Base-by-base conservation (phyloP, 2,888 invertebrate genomes). In the Leucophenga maculata region DNA sequence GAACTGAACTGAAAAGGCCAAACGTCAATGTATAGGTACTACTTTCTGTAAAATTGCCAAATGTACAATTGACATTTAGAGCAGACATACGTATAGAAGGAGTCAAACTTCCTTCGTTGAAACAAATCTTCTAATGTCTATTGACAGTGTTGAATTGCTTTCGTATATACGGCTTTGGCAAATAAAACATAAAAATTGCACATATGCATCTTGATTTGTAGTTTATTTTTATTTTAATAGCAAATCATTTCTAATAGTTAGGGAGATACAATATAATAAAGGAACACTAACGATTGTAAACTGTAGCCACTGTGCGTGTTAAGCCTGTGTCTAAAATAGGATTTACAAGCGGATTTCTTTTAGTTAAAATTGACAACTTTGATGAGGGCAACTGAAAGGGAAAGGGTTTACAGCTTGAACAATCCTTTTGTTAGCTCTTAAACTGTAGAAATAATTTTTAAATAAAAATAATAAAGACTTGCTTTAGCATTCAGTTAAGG, bases 1-100 rank as follows among this genome's bases (percentile, higher is more conserved):
- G 62, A 64, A 64, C 46, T 22, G 22, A 48, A 62, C 46, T 22
- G 22, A 48, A 62, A 46, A 32, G 59, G 20, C 32, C 32, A 32
- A 32, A 59, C 32, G 11, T 18, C 2, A 6, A 39, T 9, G 8
- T 11, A 39, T 8, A 39, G 8, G 39, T 39, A 39, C 39, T 11
- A 8, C 11, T 69, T 66, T 68, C 69, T 76, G 77, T 79, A 72
- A 74, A 78, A 82, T 83, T 77, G 80, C 76, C 77, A 83, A 83
- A 80, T 72, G 72, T 68, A 78, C 81, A 79, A 83, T 84, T 80
- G 84, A 74, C 82, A 76, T 79, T 84, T 74, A 74, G 74, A 71
- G 68, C 32, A 39, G 59, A 18, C 20, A 26, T 26, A 26, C 26
- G 26, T 26, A n/a, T 26, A 26, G 26, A 26, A 3, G 26, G 4